Conservation (phyloP, 1,140 invertebrate genomes). For the Drosophila novamexicana region DNA sequence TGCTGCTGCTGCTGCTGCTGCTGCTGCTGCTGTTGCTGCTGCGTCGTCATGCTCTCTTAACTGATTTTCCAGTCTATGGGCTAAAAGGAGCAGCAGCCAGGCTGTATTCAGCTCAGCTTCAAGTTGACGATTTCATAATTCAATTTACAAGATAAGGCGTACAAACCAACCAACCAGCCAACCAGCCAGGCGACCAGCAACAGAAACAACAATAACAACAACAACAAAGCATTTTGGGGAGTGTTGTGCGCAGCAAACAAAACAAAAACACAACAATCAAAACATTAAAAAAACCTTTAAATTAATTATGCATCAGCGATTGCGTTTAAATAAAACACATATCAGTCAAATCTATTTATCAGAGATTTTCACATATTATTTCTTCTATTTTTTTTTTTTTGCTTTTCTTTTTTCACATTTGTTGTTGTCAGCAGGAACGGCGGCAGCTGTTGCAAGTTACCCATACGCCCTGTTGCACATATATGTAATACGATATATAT, state of each 20-base stretch:
- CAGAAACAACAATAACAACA: constrained; percentile 26
- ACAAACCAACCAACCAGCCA: constrained; percentile 46
- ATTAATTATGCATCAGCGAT: constrained; percentile 83
- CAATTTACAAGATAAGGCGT: constrained; percentile 78
- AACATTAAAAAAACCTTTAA: constrained; percentile 66
- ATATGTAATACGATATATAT: background rate
- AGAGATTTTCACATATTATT: constrained; percentile 33
- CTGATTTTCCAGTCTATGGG: constrained; percentile 74
- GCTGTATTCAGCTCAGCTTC: constrained; percentile 76
- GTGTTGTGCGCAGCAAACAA: constrained; percentile 63
- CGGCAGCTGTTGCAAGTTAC: constrained; percentile 48
- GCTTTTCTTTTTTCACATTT: background rate
- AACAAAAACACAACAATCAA: constrained; percentile 47
- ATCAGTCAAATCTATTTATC: constrained; percentile 55
- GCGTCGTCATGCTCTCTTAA: constrained; percentile 78
- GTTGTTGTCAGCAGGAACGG: constrained; percentile 27
- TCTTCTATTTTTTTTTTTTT: constrained; percentile 7
- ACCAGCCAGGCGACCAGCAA: constrained; percentile 45
- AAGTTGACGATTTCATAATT: constrained; percentile 83
- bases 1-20: constrained; percentile 46
- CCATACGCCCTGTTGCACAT: constrained; percentile 57
- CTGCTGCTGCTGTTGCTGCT: constrained; percentile 26
- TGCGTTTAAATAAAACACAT: constrained; percentile 76
- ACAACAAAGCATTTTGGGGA: constrained; percentile 64
- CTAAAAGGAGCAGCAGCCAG: constrained; percentile 70